phyloP scores from a whole-genome alignment of 1,140 invertebrate species.

The Camponotus pennsylvanicus region DNA sequence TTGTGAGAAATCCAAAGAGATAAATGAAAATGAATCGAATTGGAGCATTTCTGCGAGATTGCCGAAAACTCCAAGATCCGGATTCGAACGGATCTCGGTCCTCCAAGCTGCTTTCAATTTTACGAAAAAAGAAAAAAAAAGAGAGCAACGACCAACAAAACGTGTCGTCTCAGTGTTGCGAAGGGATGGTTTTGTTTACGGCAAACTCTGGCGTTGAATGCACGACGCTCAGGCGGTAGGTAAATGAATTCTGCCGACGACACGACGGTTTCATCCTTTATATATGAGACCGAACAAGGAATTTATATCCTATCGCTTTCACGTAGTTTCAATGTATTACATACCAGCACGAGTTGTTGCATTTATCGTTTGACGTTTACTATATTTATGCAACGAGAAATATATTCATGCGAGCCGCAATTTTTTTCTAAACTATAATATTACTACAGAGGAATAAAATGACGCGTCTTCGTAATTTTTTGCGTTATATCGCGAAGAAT shows the following conservation, averaged over 20 bases:
- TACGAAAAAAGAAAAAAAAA: not conserved
- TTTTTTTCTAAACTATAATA: not conserved
- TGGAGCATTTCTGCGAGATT: slow-evolving; percentile 4
- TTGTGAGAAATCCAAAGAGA: not conserved
- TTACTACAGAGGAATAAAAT: not conserved
- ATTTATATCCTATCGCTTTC: slow-evolving; percentile 42
- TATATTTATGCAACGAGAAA: not conserved
- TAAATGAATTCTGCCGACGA: slow-evolving; percentile 54
- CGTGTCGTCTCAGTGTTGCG: not conserved
- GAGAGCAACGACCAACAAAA: not conserved
- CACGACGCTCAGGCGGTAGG: slow-evolving; percentile 2
- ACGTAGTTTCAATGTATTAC: not conserved
- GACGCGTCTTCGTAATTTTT: not conserved
- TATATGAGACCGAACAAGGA: not conserved
- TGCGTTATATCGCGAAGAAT: not conserved
- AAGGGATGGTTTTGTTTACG: slow-evolving; percentile 21
- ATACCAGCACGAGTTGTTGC: not conserved
- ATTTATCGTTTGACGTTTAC: not conserved
- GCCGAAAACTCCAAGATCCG: not conserved
- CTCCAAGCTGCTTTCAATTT: not conserved
- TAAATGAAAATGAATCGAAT: not conserved
- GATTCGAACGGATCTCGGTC: not conserved
- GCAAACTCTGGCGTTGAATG: slow-evolving; percentile 22
- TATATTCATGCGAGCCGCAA: not conserved
- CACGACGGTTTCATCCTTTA: slow-evolving; percentile 32